Evolutionary conservation across 2,888 invertebrate genomes (phyloP).

Genomic region (Teinopalpus imperialis): DNA sequence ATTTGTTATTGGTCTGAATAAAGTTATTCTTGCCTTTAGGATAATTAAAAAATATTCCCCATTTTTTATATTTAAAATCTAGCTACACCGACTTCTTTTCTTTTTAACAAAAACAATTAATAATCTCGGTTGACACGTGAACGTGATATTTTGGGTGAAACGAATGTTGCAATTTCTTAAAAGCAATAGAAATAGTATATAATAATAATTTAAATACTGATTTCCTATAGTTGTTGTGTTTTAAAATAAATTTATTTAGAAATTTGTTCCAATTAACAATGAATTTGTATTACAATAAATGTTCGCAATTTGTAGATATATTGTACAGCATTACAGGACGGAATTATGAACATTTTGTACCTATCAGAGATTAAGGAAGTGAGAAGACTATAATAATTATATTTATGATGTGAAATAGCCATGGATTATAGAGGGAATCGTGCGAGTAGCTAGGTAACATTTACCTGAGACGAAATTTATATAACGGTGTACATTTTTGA

Average conservation of each 20-base stretch:
- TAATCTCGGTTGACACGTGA: too few relatives aligned
- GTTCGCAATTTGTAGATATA: conserved; percentile 63
- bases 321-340: conserved; percentile 60
- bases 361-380: conserved; percentile 62
- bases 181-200: background rate
- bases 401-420: conserved; percentile 64
- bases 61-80: conserved; percentile 32
- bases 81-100: too few relatives aligned
- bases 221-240: conserved; percentile 26
- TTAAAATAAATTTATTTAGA: conserved; percentile 26
- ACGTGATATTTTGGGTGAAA: background rate
- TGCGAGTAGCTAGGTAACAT: conserved; percentile 75
- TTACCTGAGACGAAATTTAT: conserved; percentile 81
- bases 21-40: conserved; percentile 49
- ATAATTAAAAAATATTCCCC: conserved; percentile 43
- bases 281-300: conserved; percentile 49
- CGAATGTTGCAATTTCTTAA: background rate
- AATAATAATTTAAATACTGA: too few relatives aligned
- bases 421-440: conserved; percentile 57
- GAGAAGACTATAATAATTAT: conserved; percentile 71
- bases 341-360: conserved; percentile 55
- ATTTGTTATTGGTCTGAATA: conserved; percentile 31
- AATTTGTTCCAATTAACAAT: conserved; percentile 46
- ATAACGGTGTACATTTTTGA: conserved; percentile 83
- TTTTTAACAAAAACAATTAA: too few relatives aligned